These are phyloP conservation scores for Megalopta genalis DNA, from an alignment of 1,140 invertebrate genomes.

Conservation along the genomic window DNA sequence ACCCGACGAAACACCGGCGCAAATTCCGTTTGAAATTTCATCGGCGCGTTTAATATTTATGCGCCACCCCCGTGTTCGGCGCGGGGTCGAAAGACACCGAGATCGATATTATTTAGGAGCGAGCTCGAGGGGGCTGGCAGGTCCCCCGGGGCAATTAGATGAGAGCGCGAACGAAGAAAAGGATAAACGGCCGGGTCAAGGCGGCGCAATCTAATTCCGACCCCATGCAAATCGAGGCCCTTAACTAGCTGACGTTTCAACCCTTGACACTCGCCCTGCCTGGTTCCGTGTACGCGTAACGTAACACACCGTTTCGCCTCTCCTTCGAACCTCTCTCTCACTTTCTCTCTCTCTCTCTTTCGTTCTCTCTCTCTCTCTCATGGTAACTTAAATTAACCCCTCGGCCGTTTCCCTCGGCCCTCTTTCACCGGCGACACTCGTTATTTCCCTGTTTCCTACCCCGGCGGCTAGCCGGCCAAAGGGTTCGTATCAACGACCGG, in stretches of 20 bases:
- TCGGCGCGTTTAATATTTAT: background rate
- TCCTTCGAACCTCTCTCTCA: slow-evolving; percentile 43
- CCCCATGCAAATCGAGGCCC: slow-evolving; percentile 64
- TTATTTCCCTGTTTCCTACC: slow-evolving; percentile 23
- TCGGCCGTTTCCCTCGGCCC: slow-evolving; percentile 2
- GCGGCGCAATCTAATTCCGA: slow-evolving; percentile 60
- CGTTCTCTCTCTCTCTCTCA: slow-evolving; percentile 11
- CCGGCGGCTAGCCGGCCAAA: background rate
- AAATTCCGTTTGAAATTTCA: background rate
- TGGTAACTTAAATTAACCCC: slow-evolving; percentile 60
- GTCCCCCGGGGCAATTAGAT: slow-evolving; percentile 52
- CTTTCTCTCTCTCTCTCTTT: slow-evolving; percentile 3
- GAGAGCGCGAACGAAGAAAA: slow-evolving; percentile 50
- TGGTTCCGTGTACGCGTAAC: slow-evolving; percentile 28
- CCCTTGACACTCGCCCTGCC: slow-evolving; percentile 62
- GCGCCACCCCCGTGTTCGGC: background rate
- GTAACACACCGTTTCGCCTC: slow-evolving; percentile 20
- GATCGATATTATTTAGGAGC: slow-evolving; percentile 1
- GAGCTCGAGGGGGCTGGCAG: background rate
- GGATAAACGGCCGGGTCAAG: slow-evolving; percentile 61
- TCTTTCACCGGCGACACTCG: slow-evolving; percentile 10
- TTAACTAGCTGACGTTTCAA: slow-evolving; percentile 63
- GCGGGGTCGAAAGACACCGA: background rate
- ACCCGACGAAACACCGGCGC: background rate
- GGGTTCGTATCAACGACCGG: slow-evolving; percentile 39